Evolutionary conservation across 2,888 invertebrate species (phyloP).

Genomic region (Pterostichus niger): DNA sequence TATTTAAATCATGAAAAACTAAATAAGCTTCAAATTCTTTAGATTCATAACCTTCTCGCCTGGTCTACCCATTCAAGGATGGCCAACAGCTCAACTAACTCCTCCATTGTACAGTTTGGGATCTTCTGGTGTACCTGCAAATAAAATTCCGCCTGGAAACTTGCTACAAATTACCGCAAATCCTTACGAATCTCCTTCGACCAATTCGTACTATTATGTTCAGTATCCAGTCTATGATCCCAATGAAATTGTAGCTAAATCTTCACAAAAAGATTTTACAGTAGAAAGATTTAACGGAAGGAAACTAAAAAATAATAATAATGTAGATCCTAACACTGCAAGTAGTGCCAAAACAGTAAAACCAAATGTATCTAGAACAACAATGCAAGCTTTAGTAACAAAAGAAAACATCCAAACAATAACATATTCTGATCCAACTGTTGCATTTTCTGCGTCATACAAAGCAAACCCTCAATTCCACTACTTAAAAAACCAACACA

Average conservation of each 20-base stretch:
- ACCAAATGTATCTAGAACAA: conserved; percentile 27
- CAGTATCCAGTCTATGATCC: conserved; percentile 48
- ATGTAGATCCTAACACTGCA: not conserved
- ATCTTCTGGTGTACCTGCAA: conserved; percentile 47
- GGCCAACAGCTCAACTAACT: conserved; percentile 69
- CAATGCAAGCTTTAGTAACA: conserved; percentile 52
- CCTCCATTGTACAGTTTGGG: conserved; percentile 52
- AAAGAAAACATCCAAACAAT: conserved; percentile 28
- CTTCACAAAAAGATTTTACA: conserved; percentile 47
- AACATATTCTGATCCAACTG: conserved; percentile 43
- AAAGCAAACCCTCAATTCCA: conserved; percentile 73
- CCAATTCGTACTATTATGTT: conserved; percentile 24
- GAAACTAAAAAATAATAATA: not conserved
- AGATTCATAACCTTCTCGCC: conserved; percentile 70
- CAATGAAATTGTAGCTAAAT: conserved; percentile 51
- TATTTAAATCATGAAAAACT: conserved; percentile 7
- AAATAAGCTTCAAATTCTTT: conserved; percentile 65
- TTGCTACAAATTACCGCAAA: conserved; percentile 64
- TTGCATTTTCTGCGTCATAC: conserved; percentile 71
- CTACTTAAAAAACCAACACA: conserved; percentile 73
- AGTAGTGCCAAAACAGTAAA: conserved; percentile 37
- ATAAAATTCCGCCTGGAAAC: conserved; percentile 58
- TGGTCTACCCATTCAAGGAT: conserved; percentile 70
- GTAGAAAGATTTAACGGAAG: conserved; percentile 42
- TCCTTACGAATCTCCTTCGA: conserved; percentile 42